Evolutionary conservation across 2,888 invertebrate genomes (phyloP).

Genomic region (Sphaerophoria rueppellii): DNA sequence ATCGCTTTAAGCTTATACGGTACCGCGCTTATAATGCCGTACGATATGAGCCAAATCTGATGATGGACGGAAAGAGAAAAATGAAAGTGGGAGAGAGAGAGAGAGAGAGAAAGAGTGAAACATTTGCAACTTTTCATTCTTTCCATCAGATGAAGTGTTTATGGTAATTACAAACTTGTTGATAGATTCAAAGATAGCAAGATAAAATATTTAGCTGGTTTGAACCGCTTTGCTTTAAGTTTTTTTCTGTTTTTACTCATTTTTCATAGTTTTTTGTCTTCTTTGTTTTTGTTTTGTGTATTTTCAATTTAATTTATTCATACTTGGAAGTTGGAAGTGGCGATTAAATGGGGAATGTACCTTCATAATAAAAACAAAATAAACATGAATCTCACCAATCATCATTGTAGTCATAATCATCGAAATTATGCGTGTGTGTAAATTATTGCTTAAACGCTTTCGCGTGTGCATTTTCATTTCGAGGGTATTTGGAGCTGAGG

Average conservation of each 20-base stretch:
- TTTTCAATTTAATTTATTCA: conserved; percentile 33
- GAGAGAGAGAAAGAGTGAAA: conserved; percentile 44
- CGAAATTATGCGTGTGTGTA: not conserved
- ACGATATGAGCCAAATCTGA: not conserved
- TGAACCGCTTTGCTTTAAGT: conserved; percentile 17
- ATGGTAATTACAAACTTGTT: conserved; percentile 66
- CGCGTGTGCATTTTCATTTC: conserved; percentile 4
- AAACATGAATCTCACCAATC: conserved; percentile 23
- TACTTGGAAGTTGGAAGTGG: conserved; percentile 19
- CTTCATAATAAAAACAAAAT: conserved; percentile 10
- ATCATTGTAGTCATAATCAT: not conserved
- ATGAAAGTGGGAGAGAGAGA: not conserved
- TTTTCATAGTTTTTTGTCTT: not conserved
- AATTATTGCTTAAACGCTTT: conserved; percentile 19
- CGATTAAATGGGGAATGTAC: conserved; percentile 18
- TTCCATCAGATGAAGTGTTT: conserved; percentile 29
- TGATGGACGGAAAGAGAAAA: no score
- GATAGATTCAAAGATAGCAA: conserved; percentile 48
- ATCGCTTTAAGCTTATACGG: conserved; percentile 22
- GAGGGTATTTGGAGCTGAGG: conserved; percentile 5
- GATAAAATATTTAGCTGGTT: conserved; percentile 11
- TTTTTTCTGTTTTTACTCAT: not conserved
- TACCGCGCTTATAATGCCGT: no score
- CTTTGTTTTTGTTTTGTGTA: not conserved
- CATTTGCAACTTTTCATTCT: conserved; percentile 45